Conservation (phyloP, 2,888 invertebrate species). For the Lingula anatina region DNA sequence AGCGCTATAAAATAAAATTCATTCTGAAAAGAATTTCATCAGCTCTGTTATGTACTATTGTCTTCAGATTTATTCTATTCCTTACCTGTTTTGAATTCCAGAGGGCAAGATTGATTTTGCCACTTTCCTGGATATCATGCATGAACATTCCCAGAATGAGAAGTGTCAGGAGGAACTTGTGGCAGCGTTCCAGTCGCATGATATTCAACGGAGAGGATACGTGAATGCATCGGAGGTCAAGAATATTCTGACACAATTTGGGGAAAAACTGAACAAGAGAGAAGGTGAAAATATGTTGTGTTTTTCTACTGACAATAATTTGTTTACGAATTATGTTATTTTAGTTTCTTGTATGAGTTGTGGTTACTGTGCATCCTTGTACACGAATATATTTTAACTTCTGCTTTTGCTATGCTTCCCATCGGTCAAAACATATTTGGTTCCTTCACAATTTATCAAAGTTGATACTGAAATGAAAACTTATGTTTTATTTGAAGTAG, state of each 20-base stretch:
- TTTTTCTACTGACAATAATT: not conserved
- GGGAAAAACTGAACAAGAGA: slow-evolving; percentile 71
- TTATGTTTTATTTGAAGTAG: too few species aligned
- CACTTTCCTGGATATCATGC: slow-evolving; percentile 92
- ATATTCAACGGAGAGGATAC: slow-evolving; percentile 54
- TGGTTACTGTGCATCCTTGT: not conserved
- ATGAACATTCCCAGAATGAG: slow-evolving; percentile 76
- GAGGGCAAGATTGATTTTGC: slow-evolving; percentile 63
- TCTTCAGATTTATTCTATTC: not conserved
- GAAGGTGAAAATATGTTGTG: slow-evolving; percentile 56
- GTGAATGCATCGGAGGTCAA: slow-evolving; percentile 78
- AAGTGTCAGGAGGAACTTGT: slow-evolving; percentile 77
- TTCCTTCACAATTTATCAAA: not conserved
- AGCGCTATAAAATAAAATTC: not conserved
- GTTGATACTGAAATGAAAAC: not conserved
- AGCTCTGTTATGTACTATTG: not conserved
- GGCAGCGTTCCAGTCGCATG: slow-evolving; percentile 85
- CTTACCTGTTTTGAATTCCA: slow-evolving; percentile 9
- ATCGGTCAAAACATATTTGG: not conserved
- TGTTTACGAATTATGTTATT: not conserved
- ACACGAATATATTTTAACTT: not conserved
- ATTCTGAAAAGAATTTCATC: not conserved
- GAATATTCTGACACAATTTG: slow-evolving; percentile 84
- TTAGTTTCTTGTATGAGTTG: not conserved
- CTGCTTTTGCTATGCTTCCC: not conserved